phyloP scores from a whole-genome alignment of 2,888 invertebrate genomes.

The Notodonta ziczac region DNA sequence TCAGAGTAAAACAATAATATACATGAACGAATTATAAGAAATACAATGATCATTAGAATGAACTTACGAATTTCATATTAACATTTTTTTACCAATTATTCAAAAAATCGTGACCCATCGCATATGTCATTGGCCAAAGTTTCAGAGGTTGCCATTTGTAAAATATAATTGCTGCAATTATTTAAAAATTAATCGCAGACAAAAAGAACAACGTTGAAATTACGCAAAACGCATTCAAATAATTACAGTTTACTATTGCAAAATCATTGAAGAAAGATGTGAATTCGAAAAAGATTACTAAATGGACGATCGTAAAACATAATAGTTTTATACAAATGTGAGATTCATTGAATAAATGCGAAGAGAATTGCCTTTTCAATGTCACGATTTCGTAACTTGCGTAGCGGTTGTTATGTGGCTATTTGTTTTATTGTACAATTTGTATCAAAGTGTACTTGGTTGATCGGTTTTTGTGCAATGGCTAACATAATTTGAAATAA shows the following conservation, averaged over 20 bases:
- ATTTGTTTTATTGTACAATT: no score
- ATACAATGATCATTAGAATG: no score
- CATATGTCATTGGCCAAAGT: neutral
- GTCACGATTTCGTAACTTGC: neutral
- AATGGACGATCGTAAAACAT: neutral
- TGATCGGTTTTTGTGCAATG: no score
- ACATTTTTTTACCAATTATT: neutral
- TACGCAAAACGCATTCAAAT: constrained; percentile 1
- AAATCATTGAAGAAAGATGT: neutral
- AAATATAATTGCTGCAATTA: constrained; percentile 1
- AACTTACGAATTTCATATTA: no score
- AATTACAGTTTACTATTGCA: neutral
- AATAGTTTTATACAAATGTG: neutral
- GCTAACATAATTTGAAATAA: no score
- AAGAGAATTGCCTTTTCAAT: constrained; percentile 4
- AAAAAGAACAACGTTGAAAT: neutral
- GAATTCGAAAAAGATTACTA: neutral
- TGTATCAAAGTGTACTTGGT: no score
- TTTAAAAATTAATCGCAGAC: neutral
- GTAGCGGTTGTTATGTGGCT: neutral
- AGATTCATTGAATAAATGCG: constrained; percentile 7
- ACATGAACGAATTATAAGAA: no score
- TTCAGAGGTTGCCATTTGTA: neutral
- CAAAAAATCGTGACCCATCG: neutral
- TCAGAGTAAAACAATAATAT: no score